Base-by-base conservation (phyloP, 2,888 invertebrate species). In the Euplexia lucipara region DNA sequence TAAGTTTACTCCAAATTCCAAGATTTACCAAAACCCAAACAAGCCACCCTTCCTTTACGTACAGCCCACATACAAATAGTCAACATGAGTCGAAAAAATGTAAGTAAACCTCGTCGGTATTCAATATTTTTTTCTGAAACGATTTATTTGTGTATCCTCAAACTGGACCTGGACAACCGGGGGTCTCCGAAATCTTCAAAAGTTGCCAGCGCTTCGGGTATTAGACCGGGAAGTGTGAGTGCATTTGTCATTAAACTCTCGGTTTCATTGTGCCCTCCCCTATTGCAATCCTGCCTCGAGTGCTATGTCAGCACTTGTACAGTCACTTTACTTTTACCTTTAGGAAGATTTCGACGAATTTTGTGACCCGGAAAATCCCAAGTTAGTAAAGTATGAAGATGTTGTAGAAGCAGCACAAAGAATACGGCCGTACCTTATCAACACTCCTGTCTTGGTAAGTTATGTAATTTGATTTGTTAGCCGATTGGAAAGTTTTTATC, bases 291-390 rank as follows among this genome's bases (percentile, higher is more conserved):
- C n/a, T n/a, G n/a, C n/a, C n/a, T n/a, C n/a, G n/a, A n/a, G n/a
- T n/a, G 1, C 18, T 7, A 35, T 5, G 9, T 8, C 18, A 10
- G 26, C 5, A 8, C 34, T 2, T 22, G 20, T n/a, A n/a, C n/a
- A 41, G 20, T 30, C 20, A 32, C 18, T 16, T 32, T 20, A 37
- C 34, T 26, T 8, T 4, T 3, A 63, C n/a, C 69, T 81, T 64
- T 69, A 95, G 95, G 94, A 93, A 71, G 93, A 94, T 78, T 91
- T 88, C 66, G 95, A 95, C 70, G 92, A 92, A 75, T 86, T 81
- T 65, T 91, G 95, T 75, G 93, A 94, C 68, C 94, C 93, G 16
- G 91, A 92, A 7, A 90, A 91, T 60, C 95, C 95, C 3, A 86
- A 66, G 70, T 62, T 72, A 3, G 74, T 95, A 14, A 87, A 85